These are phyloP conservation scores for Cossypha niveicapilla DNA, from an alignment of 2,797 vertebrate genomes.

Conservation along the genomic window DNA sequence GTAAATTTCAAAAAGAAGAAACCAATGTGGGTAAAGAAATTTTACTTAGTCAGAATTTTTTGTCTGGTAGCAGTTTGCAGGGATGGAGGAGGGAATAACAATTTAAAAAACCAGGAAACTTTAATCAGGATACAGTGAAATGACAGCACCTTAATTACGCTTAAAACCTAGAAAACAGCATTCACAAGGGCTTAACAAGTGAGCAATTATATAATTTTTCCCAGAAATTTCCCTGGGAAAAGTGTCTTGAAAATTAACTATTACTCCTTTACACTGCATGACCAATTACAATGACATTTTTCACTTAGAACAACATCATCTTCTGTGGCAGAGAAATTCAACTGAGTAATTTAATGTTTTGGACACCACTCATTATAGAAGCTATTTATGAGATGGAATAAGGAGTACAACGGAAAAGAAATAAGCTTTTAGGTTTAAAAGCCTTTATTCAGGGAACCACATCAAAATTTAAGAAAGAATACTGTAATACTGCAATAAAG, in stretches of 20 bases:
- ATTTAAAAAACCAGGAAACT: neutral
- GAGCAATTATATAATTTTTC: neutral
- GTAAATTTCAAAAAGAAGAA: neutral
- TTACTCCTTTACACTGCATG: neutral
- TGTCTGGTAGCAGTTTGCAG: neutral
- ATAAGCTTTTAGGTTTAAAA: neutral
- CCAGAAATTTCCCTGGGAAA: neutral
- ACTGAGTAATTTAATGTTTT: neutral
- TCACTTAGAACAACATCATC: neutral
- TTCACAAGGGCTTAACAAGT: neutral
- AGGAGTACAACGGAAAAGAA: neutral
- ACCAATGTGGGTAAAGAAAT: neutral
- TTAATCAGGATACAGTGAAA: neutral
- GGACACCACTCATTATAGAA: neutral
- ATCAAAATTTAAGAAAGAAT: neutral
- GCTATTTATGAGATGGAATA: neutral
- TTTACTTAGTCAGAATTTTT: neutral
- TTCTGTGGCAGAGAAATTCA: neutral
- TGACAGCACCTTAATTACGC: neutral
- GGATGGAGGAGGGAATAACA: too few species aligned
- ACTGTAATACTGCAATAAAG: neutral
- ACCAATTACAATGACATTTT: neutral
- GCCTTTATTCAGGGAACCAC: neutral
- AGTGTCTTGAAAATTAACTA: neutral
- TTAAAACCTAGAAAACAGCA: neutral